phyloP scores from a whole-genome alignment of 2,888 invertebrate species.

The Caenorhabditis uteleia region DNA sequence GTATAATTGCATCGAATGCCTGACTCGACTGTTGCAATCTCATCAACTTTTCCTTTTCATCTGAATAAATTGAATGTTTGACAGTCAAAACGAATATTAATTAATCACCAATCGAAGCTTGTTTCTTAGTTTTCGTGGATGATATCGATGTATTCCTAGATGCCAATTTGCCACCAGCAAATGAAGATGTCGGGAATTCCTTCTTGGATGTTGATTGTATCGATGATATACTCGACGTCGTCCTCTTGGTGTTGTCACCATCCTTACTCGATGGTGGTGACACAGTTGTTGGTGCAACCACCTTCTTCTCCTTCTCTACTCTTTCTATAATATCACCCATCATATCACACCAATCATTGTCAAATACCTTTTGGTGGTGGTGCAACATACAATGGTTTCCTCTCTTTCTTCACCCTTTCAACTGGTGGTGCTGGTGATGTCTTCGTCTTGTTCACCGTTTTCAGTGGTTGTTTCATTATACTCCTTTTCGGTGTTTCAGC shows the following conservation, averaged over 20 bases:
- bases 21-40: constrained; percentile 21
- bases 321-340: constrained; percentile 24
- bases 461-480: constrained; percentile 36
- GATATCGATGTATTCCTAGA: constrained; percentile 12
- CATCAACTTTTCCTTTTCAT: constrained; percentile 36
- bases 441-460: constrained; percentile 27
- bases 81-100: not conserved
- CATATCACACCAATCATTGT: constrained; percentile 1
- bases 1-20: constrained; percentile 29
- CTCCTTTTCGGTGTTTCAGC: constrained; percentile 15
- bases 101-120: constrained; percentile 24
- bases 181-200: constrained; percentile 44
- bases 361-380: constrained; percentile 48
- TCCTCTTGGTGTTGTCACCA: no score
- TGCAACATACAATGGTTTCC: constrained; percentile 50
- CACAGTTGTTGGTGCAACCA: constrained; percentile 5
- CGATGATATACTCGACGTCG: no score
- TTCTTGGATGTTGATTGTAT: constrained; percentile 10
- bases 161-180: constrained; percentile 36
- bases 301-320: constrained; percentile 35
- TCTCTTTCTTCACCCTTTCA: constrained; percentile 43
- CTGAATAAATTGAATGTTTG: constrained; percentile 14
- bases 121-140: constrained; percentile 11
- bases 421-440: constrained; percentile 27
- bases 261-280: no score